These are phyloP conservation scores for Cremastinae sp. DNA, from an alignment of 2,888 invertebrate genomes.

Conservation along the genomic window DNA sequence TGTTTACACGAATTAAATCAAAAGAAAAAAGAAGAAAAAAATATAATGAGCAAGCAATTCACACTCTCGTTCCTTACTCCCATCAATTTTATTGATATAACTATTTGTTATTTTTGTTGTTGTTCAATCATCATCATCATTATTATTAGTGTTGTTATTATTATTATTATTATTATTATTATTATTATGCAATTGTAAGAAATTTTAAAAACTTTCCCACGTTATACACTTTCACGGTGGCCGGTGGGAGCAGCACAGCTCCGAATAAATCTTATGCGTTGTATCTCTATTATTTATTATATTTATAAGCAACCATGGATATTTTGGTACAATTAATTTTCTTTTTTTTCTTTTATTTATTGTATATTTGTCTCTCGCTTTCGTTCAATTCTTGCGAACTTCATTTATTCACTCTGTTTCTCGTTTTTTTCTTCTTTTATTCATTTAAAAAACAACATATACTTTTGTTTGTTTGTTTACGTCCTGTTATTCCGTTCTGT, in stretches of 20 bases:
- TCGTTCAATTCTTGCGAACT: constrained; percentile 64
- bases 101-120: constrained; percentile 64
- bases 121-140: constrained; percentile 66
- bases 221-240: constrained; percentile 74
- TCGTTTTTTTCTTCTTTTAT: constrained; percentile 66
- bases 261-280: constrained; percentile 80
- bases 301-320: constrained; percentile 80
- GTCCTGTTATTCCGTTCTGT: constrained; percentile 35
- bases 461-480: constrained; percentile 48
- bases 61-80: constrained; percentile 65
- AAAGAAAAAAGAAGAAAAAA: constrained; percentile 26
- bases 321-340: constrained; percentile 80
- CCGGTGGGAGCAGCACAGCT: constrained; percentile 79
- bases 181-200: constrained; percentile 80
- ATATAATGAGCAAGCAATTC: constrained; percentile 67
- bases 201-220: constrained; percentile 79
- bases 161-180: constrained; percentile 71
- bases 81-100: constrained; percentile 66
- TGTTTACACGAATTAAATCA: constrained; percentile 31
- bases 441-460: constrained; percentile 68
- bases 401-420: constrained; percentile 70
- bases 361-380: constrained; percentile 73
- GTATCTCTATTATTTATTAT: constrained; percentile 79
- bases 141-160: constrained; percentile 73
- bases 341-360: constrained; percentile 70